Base-by-base conservation (phyloP, 2,113 vertebrate species). In the Takifugu bimaculatus region DNA sequence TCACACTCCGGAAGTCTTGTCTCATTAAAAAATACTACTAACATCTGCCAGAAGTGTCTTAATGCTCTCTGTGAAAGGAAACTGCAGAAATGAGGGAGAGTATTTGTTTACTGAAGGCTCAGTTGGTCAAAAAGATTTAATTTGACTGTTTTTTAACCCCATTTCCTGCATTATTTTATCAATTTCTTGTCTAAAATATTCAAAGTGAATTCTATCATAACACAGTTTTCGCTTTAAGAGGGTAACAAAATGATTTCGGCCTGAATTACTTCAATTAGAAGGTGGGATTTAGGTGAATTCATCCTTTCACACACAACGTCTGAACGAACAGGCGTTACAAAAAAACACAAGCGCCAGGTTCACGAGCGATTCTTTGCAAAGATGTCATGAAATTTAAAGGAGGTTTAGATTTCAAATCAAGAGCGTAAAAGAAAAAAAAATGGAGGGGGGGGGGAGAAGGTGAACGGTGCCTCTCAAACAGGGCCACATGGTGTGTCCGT, bases 1-100 rank as follows among this genome's bases (percentile, higher is more conserved):
- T 80, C 75, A 88, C 73, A 81, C 83, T 84, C 82, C 88, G 86
- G 88, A 90, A 91, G 90, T 90, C 84, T 88, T 85, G 79, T 90
- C 86, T 89, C 86, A 91, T 91, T 90, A 72, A 35, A 70, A 50
- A 78, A 78, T 63, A 1, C 57, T 57, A 60, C 59, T 42, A 70
- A 79, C 84, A 88, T 88, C 85, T 88, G 87, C 64, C 73, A 48
- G 43, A 50, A 68, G 70, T 51, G 64, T 63, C 60, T 67, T 74
- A 65, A 32, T 45, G 51, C 3, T n/a, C 26, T 25, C 57, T 58
- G 73, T 44, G 57, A 73, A 70, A 65, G 45, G 4, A 60, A 70
- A 0, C n/a, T 70, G 4, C 61, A 53, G 48, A n/a, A n/a, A 20
- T 25, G 14, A 20, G 6, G 35, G 7, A 39, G 35, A 39, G 7